Percentiles rank a stretch among this genome's conserved stretches.
These are phyloP conservation scores for Centropyge bicolor DNA, from an alignment of 2,797 vertebrate genomes.

Conservation along the genomic window DNA sequence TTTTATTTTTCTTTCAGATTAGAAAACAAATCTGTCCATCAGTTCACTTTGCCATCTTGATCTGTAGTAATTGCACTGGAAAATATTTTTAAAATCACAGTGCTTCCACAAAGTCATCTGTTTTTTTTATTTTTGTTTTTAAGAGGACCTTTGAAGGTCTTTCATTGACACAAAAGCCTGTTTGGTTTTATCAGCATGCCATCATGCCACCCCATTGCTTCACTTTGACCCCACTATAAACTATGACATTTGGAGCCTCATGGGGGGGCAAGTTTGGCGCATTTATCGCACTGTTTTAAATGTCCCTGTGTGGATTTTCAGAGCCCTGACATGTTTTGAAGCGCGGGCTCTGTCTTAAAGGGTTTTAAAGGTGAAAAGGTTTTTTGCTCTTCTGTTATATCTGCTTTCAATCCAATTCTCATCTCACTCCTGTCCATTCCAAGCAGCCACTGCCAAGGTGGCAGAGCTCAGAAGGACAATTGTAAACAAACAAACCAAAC, in stretches of 20 bases:
- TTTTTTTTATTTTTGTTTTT: slow-evolving; percentile 31
- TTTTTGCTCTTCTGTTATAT: slow-evolving; percentile 59
- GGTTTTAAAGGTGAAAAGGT: slow-evolving; percentile 78
- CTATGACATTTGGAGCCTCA: slow-evolving; percentile 86
- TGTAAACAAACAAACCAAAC: slow-evolving; percentile 79
- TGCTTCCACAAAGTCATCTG: slow-evolving; percentile 55
- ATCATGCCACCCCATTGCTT: slow-evolving; percentile 82
- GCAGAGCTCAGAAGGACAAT: slow-evolving; percentile 79
- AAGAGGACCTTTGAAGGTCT: slow-evolving; percentile 83
- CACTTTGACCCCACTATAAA: slow-evolving; percentile 86
- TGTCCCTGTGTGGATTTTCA: slow-evolving; percentile 82
- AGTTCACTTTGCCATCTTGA: slow-evolving; percentile 41
- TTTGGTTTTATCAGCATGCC: slow-evolving; percentile 85
- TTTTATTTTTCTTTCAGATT: slow-evolving; percentile 72
- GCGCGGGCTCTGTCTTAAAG: slow-evolving; percentile 69
- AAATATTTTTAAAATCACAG: slow-evolving; percentile 51
- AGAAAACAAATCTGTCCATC: slow-evolving; percentile 54
- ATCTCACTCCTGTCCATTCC: slow-evolving; percentile 64
- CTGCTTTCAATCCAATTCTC: slow-evolving; percentile 61
- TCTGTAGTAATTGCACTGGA: slow-evolving; percentile 36
- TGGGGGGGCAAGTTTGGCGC: slow-evolving; percentile 81
- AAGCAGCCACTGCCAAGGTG: slow-evolving; percentile 71
- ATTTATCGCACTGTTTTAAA: slow-evolving; percentile 84
- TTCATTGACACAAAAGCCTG: slow-evolving; percentile 85
- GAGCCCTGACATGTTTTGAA: slow-evolving; percentile 78